Conservation (phyloP, 2,113 vertebrate genomes). For the Leptocoma aspasia region DNA sequence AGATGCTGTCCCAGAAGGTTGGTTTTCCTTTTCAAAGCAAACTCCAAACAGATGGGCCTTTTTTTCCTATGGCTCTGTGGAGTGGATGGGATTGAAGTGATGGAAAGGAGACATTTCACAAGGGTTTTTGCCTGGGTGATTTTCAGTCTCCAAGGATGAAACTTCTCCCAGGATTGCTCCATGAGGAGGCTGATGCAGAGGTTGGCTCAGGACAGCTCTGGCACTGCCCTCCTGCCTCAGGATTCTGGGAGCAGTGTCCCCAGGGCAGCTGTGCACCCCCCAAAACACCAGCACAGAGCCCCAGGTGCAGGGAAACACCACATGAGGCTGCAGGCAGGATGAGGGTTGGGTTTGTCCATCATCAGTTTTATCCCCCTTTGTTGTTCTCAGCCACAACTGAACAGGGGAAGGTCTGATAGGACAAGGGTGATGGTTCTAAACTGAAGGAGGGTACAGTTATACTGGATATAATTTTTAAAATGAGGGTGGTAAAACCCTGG, state of each 20-base stretch:
- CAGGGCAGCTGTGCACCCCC: accelerated
- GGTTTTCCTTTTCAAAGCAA: slow-evolving; percentile 53
- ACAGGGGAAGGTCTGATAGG: neutral
- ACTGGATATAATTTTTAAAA: no score
- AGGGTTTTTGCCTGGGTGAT: neutral
- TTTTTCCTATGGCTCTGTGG: neutral
- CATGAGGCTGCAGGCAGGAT: neutral
- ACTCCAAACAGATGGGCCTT: slow-evolving; percentile 68
- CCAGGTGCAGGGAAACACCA: neutral
- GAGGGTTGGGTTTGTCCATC: neutral
- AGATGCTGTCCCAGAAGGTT: slow-evolving; percentile 19
- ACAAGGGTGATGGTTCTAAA: neutral
- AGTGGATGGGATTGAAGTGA: neutral
- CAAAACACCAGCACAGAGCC: neutral
- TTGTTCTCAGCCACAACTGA: neutral
- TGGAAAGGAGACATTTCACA: neutral
- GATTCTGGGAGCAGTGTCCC: neutral
- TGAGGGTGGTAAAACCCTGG: neutral
- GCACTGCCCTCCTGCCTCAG: accelerated
- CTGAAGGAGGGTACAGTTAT: neutral
- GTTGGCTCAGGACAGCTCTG: neutral
- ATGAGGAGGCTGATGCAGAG: neutral
- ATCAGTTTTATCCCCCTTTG: neutral
- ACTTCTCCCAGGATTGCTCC: neutral
- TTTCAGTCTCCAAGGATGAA: neutral